These are phyloP conservation scores for Pogonognathellus flavescens DNA, from an alignment of 1,140 invertebrate species.

Conservation along the genomic window DNA sequence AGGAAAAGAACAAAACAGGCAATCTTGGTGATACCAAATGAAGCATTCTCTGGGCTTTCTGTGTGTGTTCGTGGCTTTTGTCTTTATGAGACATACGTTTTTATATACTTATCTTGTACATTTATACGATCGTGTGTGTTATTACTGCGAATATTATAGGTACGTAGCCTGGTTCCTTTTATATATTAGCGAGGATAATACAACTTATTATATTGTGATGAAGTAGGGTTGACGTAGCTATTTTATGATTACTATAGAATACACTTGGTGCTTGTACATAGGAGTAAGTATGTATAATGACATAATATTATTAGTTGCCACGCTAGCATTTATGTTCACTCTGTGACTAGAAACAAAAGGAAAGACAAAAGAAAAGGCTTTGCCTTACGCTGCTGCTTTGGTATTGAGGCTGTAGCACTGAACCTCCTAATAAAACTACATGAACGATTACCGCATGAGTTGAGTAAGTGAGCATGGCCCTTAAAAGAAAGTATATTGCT, in stretches of 20 bases:
- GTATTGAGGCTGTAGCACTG: background rate
- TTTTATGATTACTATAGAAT: conserved; percentile 50
- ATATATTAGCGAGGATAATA: conserved; percentile 32
- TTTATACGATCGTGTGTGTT: background rate
- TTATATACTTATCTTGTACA: background rate
- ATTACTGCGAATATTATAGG: background rate
- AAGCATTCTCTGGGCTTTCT: conserved; percentile 30
- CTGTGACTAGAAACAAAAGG: background rate
- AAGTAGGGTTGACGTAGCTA: conserved; percentile 36
- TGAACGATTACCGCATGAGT: conserved; percentile 26
- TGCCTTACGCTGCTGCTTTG: conserved; percentile 10
- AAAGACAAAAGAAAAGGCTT: conserved; percentile 20
- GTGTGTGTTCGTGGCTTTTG: conserved; percentile 25
- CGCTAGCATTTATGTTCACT: conserved; percentile 27
- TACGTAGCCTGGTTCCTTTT: conserved; percentile 1
- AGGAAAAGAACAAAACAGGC: conserved; percentile 41
- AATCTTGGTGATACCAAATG: conserved; percentile 38
- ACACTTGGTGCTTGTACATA: background rate
- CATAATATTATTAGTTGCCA: conserved; percentile 17
- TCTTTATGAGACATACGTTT: conserved; percentile 44
- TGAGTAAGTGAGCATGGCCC: conserved; percentile 1
- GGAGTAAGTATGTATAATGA: background rate
- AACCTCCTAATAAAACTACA: conserved; percentile 26
- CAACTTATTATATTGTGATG: conserved; percentile 39
- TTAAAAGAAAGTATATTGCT: conserved; percentile 37